Conservation (phyloP, 2,113 vertebrate genomes). For the Poecile atricapillus region DNA sequence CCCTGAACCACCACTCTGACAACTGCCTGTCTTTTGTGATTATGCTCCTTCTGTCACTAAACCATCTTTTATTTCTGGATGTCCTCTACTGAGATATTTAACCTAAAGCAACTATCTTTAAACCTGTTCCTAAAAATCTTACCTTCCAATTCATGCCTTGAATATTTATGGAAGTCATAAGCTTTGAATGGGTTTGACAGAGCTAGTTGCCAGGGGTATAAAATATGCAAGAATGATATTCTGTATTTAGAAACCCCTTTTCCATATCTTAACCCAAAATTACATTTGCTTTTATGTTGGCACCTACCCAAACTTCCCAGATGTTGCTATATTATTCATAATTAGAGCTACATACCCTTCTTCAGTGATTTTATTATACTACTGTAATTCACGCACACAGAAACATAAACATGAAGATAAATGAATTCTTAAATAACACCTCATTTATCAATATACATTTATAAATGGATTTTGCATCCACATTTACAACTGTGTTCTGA, state of each 20-base stretch:
- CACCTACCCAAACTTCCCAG: neutral
- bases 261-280: slow-evolving; percentile 13
- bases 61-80: neutral
- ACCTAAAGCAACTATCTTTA: neutral
- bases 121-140: neutral
- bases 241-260: neutral
- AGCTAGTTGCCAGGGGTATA: neutral
- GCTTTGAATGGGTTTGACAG: neutral
- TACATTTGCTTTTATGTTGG: neutral
- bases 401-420: neutral
- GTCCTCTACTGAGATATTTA: neutral
- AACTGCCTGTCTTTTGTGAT: neutral
- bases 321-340: slow-evolving; percentile 24
- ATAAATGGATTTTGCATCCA: neutral
- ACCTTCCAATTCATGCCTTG: neutral
- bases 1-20: neutral
- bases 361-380: neutral
- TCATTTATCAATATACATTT: neutral
- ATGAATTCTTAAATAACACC: neutral
- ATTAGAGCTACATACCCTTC: neutral
- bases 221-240: neutral
- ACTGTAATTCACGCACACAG: neutral
- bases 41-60: neutral
- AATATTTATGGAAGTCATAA: neutral
- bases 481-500: neutral